These are phyloP conservation scores for Trissolcus brochymenae DNA, from an alignment of 2,888 invertebrate species.

Conservation along the genomic window DNA sequence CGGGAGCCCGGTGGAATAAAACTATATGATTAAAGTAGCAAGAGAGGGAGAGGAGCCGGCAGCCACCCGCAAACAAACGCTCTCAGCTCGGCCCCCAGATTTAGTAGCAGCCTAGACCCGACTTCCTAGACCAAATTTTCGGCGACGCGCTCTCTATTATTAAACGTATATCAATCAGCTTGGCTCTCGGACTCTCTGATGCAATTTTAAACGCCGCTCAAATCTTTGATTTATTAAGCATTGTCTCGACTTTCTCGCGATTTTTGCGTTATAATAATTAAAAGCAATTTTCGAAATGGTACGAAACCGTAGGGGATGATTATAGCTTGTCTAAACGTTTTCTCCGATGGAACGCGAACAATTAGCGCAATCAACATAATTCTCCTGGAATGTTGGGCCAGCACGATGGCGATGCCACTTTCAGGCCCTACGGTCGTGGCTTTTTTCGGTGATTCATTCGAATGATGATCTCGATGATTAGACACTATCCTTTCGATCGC, in stretches of 20 bases:
- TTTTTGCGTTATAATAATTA: constrained; percentile 59
- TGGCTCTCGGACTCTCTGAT: constrained; percentile 61
- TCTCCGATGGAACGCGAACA: constrained; percentile 18
- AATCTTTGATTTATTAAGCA: constrained; percentile 69
- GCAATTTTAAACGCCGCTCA: constrained; percentile 71
- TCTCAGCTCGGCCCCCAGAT: constrained; percentile 26
- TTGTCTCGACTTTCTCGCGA: constrained; percentile 60
- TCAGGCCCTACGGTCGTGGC: not conserved
- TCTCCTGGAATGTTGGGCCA: not conserved
- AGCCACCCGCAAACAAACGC: constrained; percentile 56
- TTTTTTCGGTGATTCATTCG: constrained; percentile 4
- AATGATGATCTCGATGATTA: no score
- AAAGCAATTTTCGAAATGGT: constrained; percentile 53
- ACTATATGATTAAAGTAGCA: constrained; percentile 69
- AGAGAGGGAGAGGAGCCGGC: constrained; percentile 12
- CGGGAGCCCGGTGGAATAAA: constrained; percentile 69
- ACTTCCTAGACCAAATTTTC: constrained; percentile 58
- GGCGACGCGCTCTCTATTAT: constrained; percentile 69
- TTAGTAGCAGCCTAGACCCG: constrained; percentile 44
- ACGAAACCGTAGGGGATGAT: constrained; percentile 32
- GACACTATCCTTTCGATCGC: no score
- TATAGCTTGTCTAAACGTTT: constrained; percentile 23
- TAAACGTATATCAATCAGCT: constrained; percentile 75
- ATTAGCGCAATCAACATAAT: constrained; percentile 44
- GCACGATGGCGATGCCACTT: constrained; percentile 18